Conservation (phyloP, 1,140 invertebrate genomes). For the Phthorimaea operculella region DNA sequence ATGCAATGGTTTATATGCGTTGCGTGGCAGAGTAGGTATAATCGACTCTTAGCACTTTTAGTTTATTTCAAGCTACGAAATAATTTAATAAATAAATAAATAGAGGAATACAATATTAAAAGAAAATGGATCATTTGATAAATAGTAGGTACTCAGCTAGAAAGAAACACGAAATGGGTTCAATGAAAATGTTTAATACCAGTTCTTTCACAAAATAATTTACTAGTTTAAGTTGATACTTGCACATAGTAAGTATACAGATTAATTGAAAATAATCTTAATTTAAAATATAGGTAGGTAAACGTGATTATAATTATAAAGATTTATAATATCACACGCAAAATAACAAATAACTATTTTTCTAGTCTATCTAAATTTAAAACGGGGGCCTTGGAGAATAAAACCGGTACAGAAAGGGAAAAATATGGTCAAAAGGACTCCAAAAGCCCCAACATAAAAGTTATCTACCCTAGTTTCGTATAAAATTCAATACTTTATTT, state of each 20-base stretch:
- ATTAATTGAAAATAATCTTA: neutral
- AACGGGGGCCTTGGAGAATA: neutral
- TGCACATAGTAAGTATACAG: neutral
- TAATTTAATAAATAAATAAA: no score
- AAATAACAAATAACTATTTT: conserved; percentile 1
- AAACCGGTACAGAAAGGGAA: neutral
- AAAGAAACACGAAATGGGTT: neutral
- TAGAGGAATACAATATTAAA: no score
- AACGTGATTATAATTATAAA: conserved; percentile 5
- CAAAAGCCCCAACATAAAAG: neutral
- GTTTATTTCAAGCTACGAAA: no score
- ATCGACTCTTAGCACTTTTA: no score
- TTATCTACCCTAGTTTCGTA: conserved; percentile 25
- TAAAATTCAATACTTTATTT: conserved; percentile 38
- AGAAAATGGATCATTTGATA: no score
- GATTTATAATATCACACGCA: conserved; percentile 3
- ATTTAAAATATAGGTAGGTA: neutral
- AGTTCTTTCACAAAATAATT: conserved; percentile 5
- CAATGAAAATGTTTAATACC: conserved; percentile 5
- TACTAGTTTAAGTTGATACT: neutral
- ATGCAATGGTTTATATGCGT: no score
- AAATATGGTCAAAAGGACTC: neutral
- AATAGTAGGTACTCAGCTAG: neutral
- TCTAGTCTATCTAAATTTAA: neutral
- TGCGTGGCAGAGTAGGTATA: no score